A percentile compares a stretch with the other conserved stretches of the same genome.
These are phyloP conservation scores for Hypotaenidia okinawae DNA, from an alignment of 2,797 vertebrate species.

Conservation along the genomic window DNA sequence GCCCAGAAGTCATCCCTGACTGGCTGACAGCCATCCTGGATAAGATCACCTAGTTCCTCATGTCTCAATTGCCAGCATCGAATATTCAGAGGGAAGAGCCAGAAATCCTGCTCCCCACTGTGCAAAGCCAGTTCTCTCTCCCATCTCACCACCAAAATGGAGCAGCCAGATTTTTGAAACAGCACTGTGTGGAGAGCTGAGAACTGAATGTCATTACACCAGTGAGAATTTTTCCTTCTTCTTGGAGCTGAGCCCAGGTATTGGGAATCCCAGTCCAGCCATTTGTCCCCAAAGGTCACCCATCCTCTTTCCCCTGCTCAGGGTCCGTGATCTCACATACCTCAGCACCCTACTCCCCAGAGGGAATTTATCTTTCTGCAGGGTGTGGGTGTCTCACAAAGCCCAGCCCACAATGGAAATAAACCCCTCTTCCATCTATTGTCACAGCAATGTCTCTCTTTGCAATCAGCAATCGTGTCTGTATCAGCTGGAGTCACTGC, in stretches of 20 bases:
- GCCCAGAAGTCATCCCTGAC: neutral
- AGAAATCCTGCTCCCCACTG: neutral
- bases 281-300: neutral
- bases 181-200: accelerated
- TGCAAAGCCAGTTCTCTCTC: neutral
- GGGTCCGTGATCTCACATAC: neutral
- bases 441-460: neutral
- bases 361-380: neutral
- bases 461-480: slow-evolving; percentile 47
- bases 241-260: neutral
- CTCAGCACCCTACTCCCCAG: neutral
- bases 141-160: neutral
- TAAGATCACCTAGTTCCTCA: neutral
- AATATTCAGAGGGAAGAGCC: neutral
- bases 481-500: slow-evolving; percentile 37
- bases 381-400: neutral
- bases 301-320: neutral
- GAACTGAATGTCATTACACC: neutral
- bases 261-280: neutral
- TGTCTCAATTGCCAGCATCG: neutral
- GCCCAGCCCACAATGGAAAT: accelerated
- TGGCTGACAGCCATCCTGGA: neutral
- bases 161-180: neutral
- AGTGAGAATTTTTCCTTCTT: neutral
- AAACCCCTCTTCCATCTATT: neutral